Evolutionary conservation across 2,797 vertebrate species (phyloP).

Genomic region (Sebastiscus tertius): DNA sequence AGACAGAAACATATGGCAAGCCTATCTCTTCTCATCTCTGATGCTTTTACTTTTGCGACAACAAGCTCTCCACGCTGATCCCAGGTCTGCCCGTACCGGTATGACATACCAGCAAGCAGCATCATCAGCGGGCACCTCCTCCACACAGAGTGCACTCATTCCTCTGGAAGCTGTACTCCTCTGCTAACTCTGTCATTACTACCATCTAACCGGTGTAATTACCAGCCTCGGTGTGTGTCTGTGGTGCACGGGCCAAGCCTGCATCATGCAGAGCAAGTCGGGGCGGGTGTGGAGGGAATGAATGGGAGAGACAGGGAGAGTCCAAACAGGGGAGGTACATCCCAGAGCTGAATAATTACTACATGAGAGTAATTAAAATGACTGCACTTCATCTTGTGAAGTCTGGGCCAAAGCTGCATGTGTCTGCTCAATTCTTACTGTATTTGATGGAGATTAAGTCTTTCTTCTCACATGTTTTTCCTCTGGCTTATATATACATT

Average conservation of each 20-base stretch:
- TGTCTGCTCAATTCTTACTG: conserved; percentile 12
- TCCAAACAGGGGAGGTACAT: conserved; percentile 36
- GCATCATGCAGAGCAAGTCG: conserved; percentile 52
- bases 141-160: conserved; percentile 53
- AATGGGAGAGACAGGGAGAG: conserved; percentile 30
- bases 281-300: conserved; percentile 35
- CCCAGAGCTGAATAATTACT: conserved; percentile 64
- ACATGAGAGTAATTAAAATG: conserved; percentile 69
- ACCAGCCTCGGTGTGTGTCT: conserved; percentile 69
- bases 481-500: background rate
- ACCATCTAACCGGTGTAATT: conserved; percentile 70
- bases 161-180: conserved; percentile 61
- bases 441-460: background rate
- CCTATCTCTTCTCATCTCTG: conserved; percentile 9
- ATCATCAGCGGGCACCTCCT: conserved; percentile 42
- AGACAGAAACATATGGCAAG: background rate
- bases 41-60: conserved; percentile 5
- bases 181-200: conserved; percentile 76
- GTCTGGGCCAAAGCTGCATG: conserved; percentile 32
- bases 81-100: conserved; percentile 31
- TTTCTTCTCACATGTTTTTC: background rate
- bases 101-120: conserved; percentile 23
- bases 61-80: conserved; percentile 35
- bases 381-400: conserved; percentile 49
- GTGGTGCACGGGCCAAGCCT: conserved; percentile 54